Base-by-base conservation (phyloP, 2,888 invertebrate genomes). In the Pasiphila rectangulata region DNA sequence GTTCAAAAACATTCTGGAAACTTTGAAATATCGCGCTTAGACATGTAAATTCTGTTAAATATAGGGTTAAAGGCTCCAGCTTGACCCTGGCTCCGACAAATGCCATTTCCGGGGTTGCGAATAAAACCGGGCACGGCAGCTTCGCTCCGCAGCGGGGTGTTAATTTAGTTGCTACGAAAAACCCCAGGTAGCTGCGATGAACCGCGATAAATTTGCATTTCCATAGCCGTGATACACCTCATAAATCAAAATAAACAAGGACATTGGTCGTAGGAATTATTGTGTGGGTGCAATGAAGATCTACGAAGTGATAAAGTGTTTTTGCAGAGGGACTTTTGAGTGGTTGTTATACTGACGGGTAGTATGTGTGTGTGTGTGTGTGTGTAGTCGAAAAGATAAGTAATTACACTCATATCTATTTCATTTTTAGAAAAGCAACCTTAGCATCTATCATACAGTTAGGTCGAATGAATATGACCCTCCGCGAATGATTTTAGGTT, bases 51-150 rank as follows among this genome's bases (percentile, higher is more conserved):
- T 44, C 50, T 51, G 49, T 52, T 62, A 68, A 62, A 61, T 67
- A 67, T 57, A 57, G 54, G 54, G 59, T 41, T 37, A 40, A 54
- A 65, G 64, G 67, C 57, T 62, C 59, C 36, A 47, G 48, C 46
- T 43, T 50, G 68, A 61, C 74, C 73, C 67, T 65, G 69, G 61
- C 57, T 63, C 61, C 64, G 56, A 54, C 63, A 61, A 73, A 73
- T 69, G 72, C 77, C 74, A 77, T 80, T 79, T 83, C 83, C 83
- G 71, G 67, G 51, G 64, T 61, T 71, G 69, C 69, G 66, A 75
- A 71, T 74, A 72, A 72, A 61, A 56, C 56, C 59, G 63, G 61
- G 66, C 83, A 81, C 83, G 83, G 81, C 62, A 83, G 56, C 69
- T 61, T 54, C 59, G 54, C 40, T 47, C 51, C 54, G 46, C 30